A percentile compares a stretch with the other conserved stretches of the same genome.
phyloP scores from a whole-genome alignment of 2,113 vertebrate genomes.

The Merops nubicus region DNA sequence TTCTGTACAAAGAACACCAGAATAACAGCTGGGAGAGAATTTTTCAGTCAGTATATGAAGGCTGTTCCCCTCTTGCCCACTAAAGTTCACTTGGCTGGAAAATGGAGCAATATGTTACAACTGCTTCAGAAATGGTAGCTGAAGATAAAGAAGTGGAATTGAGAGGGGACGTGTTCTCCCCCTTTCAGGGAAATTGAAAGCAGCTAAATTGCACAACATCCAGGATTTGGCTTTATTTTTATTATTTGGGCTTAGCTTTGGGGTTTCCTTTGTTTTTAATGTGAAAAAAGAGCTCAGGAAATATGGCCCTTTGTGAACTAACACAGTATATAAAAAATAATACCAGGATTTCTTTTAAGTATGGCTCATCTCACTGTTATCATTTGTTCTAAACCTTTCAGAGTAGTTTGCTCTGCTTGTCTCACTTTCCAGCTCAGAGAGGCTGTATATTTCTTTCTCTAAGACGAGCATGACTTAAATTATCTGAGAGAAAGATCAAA shows the following conservation, averaged over 20 bases:
- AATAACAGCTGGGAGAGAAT: background rate
- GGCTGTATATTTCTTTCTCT: background rate
- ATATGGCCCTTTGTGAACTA: background rate
- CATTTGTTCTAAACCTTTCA: background rate
- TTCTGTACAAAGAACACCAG: background rate
- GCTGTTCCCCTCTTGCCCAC: background rate
- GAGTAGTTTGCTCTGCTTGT: background rate
- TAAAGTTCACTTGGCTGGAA: background rate
- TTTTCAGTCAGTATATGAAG: background rate
- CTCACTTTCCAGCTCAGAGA: background rate
- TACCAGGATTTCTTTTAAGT: background rate
- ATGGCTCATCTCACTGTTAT: background rate
- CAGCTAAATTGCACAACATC: background rate
- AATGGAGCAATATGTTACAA: background rate
- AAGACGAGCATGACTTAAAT: background rate
- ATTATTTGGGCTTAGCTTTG: background rate
- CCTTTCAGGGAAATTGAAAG: background rate
- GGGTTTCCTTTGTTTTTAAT: background rate
- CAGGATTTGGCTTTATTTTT: background rate
- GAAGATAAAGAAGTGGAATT: background rate
- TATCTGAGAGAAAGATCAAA: background rate
- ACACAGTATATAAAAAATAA: background rate
- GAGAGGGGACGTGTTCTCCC: fast-evolving
- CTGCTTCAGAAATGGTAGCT: background rate
- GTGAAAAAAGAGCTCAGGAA: background rate